Percentiles rank a stretch among this genome's conserved stretches.
phyloP scores from a whole-genome alignment of 2,113 vertebrate genomes.

The Sclerurus mexicanus region DNA sequence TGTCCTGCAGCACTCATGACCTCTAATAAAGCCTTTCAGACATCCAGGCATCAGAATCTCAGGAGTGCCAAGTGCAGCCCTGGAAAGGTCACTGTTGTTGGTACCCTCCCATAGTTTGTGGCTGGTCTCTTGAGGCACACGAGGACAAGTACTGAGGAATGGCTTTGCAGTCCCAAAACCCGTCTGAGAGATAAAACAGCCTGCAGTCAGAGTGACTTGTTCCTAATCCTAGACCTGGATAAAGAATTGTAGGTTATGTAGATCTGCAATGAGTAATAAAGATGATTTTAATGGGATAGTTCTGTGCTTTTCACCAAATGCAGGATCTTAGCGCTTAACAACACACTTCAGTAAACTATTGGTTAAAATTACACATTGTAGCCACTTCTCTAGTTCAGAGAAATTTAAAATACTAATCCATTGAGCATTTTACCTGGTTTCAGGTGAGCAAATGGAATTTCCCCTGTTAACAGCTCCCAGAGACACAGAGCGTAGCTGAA shows the following conservation, averaged over 20 bases:
- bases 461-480: constrained; percentile 91
- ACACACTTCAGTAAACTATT: background rate
- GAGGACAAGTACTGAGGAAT: background rate
- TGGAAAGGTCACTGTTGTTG: background rate
- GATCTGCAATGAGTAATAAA: background rate
- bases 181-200: background rate
- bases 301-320: background rate
- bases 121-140: background rate
- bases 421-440: constrained; percentile 84
- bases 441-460: constrained; percentile 92
- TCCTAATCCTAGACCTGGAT: background rate
- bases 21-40: background rate
- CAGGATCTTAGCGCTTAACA: background rate
- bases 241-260: background rate
- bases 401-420: background rate
- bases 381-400: background rate
- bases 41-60: background rate
- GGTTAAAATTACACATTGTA: background rate
- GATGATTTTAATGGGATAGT: background rate
- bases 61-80: background rate
- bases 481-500: constrained; percentile 95
- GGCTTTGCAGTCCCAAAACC: background rate
- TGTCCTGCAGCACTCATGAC: fast-evolving
- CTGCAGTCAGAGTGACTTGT: background rate
- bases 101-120: fast-evolving